phyloP scores from a whole-genome alignment of 2,797 vertebrate species.

The Phyllotis vaccarum region DNA sequence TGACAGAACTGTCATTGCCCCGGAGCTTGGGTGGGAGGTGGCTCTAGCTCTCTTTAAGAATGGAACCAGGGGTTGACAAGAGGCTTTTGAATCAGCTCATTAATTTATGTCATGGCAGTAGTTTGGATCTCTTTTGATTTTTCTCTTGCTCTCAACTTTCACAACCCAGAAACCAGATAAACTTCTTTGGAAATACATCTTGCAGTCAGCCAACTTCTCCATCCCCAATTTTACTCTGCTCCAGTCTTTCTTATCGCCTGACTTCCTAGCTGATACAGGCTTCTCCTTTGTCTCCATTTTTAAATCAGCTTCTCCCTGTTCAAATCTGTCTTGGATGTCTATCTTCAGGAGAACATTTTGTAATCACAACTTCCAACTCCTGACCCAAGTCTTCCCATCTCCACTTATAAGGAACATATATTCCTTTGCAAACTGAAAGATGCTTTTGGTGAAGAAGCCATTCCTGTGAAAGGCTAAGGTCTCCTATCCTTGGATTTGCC shows the following conservation, averaged over 20 bases:
- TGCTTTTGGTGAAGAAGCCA: background rate
- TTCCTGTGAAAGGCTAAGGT: background rate
- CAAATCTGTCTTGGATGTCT: background rate
- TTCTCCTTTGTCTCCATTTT: background rate
- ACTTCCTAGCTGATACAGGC: background rate
- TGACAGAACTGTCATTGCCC: conserved; percentile 26
- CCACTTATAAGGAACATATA: background rate
- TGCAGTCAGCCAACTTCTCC: background rate
- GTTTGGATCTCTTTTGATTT: background rate
- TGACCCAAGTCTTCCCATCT: background rate
- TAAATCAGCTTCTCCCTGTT: background rate
- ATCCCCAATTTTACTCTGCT: background rate
- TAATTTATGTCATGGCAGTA: accelerated
- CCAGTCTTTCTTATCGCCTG: background rate
- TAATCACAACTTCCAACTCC: background rate
- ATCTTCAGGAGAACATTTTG: background rate
- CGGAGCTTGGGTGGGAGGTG: accelerated
- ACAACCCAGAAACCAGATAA: background rate
- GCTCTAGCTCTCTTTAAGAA: background rate
- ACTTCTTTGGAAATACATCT: conserved; percentile 33
- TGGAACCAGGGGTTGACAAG: background rate
- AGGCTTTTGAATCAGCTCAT: background rate
- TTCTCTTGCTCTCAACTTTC: background rate
- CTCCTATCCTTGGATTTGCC: background rate
- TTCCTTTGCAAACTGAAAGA: background rate